A percentile compares a stretch with the other conserved stretches of the same genome.
Evolutionary conservation across 2,888 invertebrate species (phyloP).

Genomic region (Melanargia galathea): DNA sequence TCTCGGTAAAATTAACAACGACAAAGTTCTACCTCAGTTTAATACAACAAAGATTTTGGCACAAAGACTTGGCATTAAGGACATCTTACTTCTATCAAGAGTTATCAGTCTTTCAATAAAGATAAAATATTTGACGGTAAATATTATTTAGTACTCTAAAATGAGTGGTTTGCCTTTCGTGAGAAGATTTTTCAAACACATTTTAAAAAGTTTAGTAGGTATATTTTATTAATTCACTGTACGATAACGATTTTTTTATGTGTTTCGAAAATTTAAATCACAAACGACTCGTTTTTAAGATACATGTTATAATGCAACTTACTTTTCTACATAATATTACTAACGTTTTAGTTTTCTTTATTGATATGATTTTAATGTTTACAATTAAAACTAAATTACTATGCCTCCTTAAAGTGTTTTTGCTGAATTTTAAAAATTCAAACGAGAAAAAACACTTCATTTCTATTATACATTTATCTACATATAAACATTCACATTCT

Average conservation of each 20-base stretch:
- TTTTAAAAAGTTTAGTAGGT: neutral
- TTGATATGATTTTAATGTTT: constrained; percentile 36
- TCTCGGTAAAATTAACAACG: constrained; percentile 34
- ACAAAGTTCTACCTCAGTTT: constrained; percentile 39
- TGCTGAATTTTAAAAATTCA: neutral
- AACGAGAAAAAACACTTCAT: neutral
- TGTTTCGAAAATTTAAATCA: constrained; percentile 23
- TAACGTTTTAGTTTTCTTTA: constrained; percentile 32
- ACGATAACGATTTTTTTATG: neutral
- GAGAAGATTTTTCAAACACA: constrained; percentile 18
- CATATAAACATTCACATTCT: neutral
- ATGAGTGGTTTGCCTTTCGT: constrained; percentile 20
- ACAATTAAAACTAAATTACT: constrained; percentile 13
- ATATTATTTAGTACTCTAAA: constrained; percentile 27
- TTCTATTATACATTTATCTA: neutral
- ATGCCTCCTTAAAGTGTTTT: neutral
- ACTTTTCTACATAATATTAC: constrained; percentile 28
- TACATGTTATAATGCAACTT: constrained; percentile 21
- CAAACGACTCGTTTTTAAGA: constrained; percentile 15
- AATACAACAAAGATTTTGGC: constrained; percentile 39
- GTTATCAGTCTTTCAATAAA: constrained; percentile 73
- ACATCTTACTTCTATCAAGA: constrained; percentile 45
- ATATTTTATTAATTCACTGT: neutral
- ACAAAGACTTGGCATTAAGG: constrained; percentile 40
- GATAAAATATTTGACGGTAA: constrained; percentile 39